Evolutionary conservation across 2,797 vertebrate genomes (phyloP), one percentile per base, ranked within the genome.

Genomic region (Rallus crepitans): DNA sequence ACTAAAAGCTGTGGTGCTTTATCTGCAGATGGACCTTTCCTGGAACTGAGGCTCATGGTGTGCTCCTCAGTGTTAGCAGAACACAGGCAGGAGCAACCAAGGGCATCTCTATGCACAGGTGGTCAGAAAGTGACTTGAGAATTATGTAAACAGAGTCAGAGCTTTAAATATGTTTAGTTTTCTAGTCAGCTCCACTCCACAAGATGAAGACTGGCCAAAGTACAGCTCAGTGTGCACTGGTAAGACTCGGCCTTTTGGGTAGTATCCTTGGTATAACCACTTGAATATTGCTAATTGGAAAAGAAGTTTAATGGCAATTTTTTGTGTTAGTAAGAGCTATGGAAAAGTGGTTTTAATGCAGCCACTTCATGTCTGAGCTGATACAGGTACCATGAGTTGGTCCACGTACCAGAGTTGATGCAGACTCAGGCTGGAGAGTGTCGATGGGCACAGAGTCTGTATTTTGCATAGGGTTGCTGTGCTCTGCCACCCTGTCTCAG

Each of bases 141-240:
- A 60, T 48, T 42, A 4, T 15, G 82, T 53, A 15, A 39, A 12
- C 18, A 24, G 61, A 76, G 16, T 3, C 9, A 13, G 11, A 78
- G 25, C 59, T 92, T 65, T 47, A 52, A 68, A 56, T 57, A 59
- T 31, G 19, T 5, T 55, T 45, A 20, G 5, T 65, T 75, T 63
- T 37, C 45, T 68, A 11, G 17, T 45, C 48, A 50, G 11, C 48
- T 73, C 0, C 0, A 4, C 33, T 25, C 56, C 12, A 11, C 15
- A 28, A 60, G 60, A 4, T 31, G 20, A 39, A 25, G 52, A 19
- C 18, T 52, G 35, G 3, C 35, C 55, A 33, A 0, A 7, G 14
- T 9, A 0, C 12, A 25, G 24, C 50, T 91, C 21, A 11, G 11
- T 25, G 57, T 68, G 72, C 52, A 8, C 69, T 55, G 42, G 56